A percentile compares a stretch with the other conserved stretches of the same genome.
These are phyloP conservation scores for Sakesphorus luctuosus DNA, from an alignment of 2,113 vertebrate species.

Conservation along the genomic window DNA sequence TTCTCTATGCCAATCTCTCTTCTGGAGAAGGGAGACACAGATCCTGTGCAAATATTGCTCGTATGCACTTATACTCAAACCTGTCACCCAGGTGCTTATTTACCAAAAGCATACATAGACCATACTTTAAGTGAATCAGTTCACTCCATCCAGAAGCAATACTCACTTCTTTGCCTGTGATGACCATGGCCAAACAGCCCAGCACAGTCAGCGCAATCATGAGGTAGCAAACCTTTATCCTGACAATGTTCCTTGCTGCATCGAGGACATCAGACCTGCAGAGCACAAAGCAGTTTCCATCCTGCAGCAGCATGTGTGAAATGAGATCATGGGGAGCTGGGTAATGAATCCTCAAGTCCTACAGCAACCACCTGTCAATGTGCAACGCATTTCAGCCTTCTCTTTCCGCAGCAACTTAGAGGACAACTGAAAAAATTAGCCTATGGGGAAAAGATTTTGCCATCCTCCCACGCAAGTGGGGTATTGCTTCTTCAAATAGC, in stretches of 20 bases:
- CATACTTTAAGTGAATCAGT: background rate
- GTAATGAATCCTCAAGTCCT: background rate
- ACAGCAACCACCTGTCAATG: background rate
- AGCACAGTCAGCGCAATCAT: slow-evolving; percentile 56
- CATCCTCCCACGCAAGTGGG: background rate
- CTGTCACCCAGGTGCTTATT: background rate
- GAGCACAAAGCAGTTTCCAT: background rate
- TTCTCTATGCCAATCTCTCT: background rate
- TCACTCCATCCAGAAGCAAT: background rate
- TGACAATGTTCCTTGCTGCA: background rate
- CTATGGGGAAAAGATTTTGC: background rate
- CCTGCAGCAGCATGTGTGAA: background rate
- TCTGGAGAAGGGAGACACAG: background rate
- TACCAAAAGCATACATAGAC: background rate
- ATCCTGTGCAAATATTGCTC: background rate
- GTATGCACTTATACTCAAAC: background rate
- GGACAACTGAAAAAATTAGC: background rate
- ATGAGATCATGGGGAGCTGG: background rate
- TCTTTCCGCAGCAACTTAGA: background rate
- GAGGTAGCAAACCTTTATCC: slow-evolving; percentile 63
- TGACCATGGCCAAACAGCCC: slow-evolving; percentile 53
- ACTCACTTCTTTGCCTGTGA: slow-evolving; percentile 62
- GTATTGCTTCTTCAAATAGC: background rate
- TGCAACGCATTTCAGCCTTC: background rate
- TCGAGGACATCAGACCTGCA: background rate